These are phyloP conservation scores for Dasyprocta punctata DNA, from an alignment of 2,113 vertebrate genomes.

Conservation along the genomic window DNA sequence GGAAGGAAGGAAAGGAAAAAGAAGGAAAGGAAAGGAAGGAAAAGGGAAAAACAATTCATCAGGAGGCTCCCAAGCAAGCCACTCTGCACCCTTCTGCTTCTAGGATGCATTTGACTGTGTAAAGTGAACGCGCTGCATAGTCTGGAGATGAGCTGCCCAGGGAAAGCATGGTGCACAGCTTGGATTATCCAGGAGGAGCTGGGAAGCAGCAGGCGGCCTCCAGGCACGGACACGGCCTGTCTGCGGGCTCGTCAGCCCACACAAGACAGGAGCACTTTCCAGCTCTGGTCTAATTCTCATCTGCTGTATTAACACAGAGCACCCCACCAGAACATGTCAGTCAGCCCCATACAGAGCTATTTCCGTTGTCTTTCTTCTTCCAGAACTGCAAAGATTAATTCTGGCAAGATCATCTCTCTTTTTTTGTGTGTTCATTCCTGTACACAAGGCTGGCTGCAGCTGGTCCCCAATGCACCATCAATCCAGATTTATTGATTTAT, in stretches of 20 bases:
- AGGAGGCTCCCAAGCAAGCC: background rate
- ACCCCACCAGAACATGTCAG: constrained; percentile 3
- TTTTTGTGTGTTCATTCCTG: background rate
- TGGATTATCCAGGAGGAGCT: constrained; percentile 12
- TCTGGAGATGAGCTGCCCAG: background rate
- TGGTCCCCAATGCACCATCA: constrained; percentile 11
- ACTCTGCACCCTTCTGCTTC: background rate
- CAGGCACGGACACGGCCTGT: background rate
- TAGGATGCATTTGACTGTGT: background rate
- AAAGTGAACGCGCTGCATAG: background rate
- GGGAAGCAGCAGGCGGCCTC: background rate
- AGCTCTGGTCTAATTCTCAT: background rate
- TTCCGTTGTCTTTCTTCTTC: constrained; percentile 7
- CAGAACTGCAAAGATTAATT: constrained; percentile 38
- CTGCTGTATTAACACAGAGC: background rate
- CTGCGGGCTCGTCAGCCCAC: background rate
- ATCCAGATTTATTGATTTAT: background rate
- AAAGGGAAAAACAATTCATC: background rate
- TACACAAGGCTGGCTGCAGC: background rate
- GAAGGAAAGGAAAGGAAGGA: background rate
- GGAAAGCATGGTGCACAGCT: background rate
- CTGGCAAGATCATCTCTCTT: background rate
- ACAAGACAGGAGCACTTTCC: background rate
- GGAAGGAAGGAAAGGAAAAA: too few relatives aligned
- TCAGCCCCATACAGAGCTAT: constrained; percentile 6